A percentile compares a stretch with the other conserved stretches of the same genome.
These are phyloP conservation scores for Cottus gobio DNA, from an alignment of 2,113 vertebrate genomes.

Conservation along the genomic window DNA sequence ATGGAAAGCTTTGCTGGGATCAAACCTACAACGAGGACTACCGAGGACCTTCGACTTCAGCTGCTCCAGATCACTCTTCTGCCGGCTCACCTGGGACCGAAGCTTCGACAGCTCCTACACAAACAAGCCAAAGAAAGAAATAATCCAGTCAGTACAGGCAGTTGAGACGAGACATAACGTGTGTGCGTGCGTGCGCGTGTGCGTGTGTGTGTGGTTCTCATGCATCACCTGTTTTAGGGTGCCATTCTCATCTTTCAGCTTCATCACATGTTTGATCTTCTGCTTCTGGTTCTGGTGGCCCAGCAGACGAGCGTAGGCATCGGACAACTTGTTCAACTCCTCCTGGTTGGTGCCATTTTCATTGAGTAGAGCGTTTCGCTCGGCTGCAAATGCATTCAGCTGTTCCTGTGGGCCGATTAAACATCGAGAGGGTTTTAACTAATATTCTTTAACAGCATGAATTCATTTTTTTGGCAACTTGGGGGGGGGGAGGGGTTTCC, in stretches of 20 bases:
- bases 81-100: conserved; percentile 82
- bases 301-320: conserved; percentile 91
- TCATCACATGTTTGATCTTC: conserved; percentile 97
- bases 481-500: no score
- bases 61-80: conserved; percentile 84
- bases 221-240: conserved; percentile 88
- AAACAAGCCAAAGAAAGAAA: not conserved
- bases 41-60: conserved; percentile 74
- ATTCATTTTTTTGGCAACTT: not conserved
- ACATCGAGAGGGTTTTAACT: not conserved
- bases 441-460: not conserved
- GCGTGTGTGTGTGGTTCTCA: not conserved
- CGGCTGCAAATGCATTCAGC: conserved; percentile 92
- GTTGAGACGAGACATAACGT: not conserved
- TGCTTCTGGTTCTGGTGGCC: conserved; percentile 98
- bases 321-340: conserved; percentile 90
- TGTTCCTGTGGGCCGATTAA: conserved; percentile 84
- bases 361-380: conserved; percentile 88
- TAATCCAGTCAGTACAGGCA: not conserved
- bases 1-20: conserved; percentile 93
- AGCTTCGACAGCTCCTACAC: conserved; percentile 89
- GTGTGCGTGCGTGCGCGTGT: no score
- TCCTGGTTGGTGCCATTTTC: conserved; percentile 91
- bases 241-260: conserved; percentile 92
- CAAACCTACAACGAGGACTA: conserved; percentile 80